These are phyloP conservation scores for Lacerta bilineata DNA, from an alignment of 2,797 vertebrate genomes.

Conservation along the genomic window DNA sequence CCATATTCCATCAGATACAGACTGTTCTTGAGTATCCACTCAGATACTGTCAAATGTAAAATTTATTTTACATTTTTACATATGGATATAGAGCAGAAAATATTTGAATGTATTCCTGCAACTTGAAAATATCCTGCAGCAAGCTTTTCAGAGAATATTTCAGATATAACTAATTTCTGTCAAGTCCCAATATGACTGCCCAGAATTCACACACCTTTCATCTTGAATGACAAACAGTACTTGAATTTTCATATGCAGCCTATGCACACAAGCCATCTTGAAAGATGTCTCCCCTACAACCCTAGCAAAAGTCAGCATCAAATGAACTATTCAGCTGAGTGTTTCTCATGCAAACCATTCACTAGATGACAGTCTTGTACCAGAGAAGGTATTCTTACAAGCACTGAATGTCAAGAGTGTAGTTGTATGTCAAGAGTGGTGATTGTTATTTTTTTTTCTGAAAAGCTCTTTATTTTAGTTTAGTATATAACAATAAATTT, in stretches of 20 bases:
- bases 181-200: neutral
- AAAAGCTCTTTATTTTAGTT: no score
- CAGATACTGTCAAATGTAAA: neutral
- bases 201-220: neutral
- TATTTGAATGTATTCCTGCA: neutral
- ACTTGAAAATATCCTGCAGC: neutral
- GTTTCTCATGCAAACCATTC: constrained; percentile 47
- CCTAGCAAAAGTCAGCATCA: neutral
- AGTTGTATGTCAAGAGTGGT: neutral
- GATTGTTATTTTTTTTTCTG: neutral
- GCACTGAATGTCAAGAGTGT: neutral
- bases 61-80: no score
- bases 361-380: constrained; percentile 72
- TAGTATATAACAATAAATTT: fast-evolving
- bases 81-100: neutral
- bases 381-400: neutral
- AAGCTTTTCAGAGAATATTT: neutral
- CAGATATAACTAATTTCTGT: neutral
- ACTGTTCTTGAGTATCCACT: neutral
- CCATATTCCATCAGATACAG: neutral
- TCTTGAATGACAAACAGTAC: neutral
- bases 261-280: neutral
- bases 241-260: neutral
- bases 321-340: neutral
- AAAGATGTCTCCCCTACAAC: neutral